Evolutionary conservation across 2,888 invertebrate species (phyloP).

Genomic region (Stenodera caucasica): DNA sequence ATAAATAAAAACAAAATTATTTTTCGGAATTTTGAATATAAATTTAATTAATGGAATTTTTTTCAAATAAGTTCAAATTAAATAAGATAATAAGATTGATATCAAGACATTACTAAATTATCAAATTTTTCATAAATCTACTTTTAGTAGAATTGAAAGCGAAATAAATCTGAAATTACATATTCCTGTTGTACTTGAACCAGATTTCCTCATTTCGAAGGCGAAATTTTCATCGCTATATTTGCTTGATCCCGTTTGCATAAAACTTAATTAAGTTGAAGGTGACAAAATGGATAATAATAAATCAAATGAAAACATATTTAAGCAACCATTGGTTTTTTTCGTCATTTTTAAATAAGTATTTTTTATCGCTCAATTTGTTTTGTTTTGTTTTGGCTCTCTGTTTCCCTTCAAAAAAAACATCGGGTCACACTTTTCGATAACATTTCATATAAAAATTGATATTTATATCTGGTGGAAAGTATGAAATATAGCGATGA

Average conservation of each 20-base stretch:
- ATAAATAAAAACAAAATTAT: too few relatives aligned
- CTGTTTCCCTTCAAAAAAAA: too few relatives aligned
- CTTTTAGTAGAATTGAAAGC: too few relatives aligned
- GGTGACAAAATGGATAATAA: conserved; percentile 22
- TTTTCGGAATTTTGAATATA: too few relatives aligned
- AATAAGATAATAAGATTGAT: too few relatives aligned
- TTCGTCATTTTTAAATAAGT: conserved; percentile 15
- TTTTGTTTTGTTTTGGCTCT: background rate
- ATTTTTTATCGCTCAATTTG: background rate
- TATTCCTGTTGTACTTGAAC: too few relatives aligned
- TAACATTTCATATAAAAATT: conserved; percentile 33
- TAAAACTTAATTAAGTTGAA: conserved; percentile 32
- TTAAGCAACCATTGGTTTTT: conserved; percentile 24
- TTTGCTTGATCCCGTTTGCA: conserved; percentile 16
- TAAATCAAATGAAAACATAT: conserved; percentile 29
- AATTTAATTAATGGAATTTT: too few relatives aligned
- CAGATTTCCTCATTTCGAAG: background rate
- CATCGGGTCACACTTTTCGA: conserved; percentile 22
- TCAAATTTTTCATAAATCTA: too few relatives aligned
- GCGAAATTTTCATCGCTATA: conserved; percentile 12
- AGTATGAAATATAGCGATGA: conserved; percentile 33
- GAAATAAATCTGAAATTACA: too few relatives aligned
- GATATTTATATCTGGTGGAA: conserved; percentile 33
- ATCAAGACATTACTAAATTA: too few relatives aligned
- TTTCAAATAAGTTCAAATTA: too few relatives aligned